A percentile compares a stretch with the other conserved stretches of the same genome.
Evolutionary conservation across 2,888 invertebrate species (phyloP).

Genomic region (Strigamia transsilvanica): DNA sequence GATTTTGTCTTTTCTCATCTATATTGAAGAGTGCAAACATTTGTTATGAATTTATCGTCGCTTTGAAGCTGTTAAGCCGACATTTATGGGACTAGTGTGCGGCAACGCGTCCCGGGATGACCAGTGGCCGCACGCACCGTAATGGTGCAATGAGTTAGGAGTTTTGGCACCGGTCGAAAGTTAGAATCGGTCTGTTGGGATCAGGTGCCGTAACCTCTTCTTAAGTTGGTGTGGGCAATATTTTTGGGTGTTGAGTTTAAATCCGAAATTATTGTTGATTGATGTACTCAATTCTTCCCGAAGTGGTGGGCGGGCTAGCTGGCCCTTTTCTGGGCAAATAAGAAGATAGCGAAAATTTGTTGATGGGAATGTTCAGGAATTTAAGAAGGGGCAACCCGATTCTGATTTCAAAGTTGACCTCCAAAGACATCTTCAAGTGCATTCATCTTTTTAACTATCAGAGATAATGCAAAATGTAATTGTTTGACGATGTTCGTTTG

Average conservation of each 20-base stretch:
- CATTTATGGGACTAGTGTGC: slow-evolving; percentile 31
- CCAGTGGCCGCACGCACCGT: slow-evolving; percentile 29
- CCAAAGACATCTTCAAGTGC: no score
- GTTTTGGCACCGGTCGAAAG: slow-evolving; percentile 34
- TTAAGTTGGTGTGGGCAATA: not conserved
- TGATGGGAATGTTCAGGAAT: no score
- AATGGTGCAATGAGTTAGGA: slow-evolving; percentile 23
- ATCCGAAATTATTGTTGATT: not conserved
- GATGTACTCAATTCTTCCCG: no score
- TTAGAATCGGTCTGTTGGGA: slow-evolving; percentile 14
- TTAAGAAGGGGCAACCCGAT: no score
- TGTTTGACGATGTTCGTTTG: no score
- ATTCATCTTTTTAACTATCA: no score
- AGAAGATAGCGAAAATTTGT: no score
- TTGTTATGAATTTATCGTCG: slow-evolving; percentile 22
- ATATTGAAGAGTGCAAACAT: slow-evolving; percentile 41
- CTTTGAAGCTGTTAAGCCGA: slow-evolving; percentile 40
- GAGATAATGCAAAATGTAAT: no score
- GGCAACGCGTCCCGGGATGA: slow-evolving; percentile 19
- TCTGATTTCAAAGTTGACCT: no score
- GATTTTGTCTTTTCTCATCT: slow-evolving; percentile 38
- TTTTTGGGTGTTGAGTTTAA: slow-evolving; percentile 6
- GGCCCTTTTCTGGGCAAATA: no score
- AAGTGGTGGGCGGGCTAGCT: no score
- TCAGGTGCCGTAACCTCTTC: slow-evolving; percentile 5